Evolutionary conservation across 2,888 invertebrate species (phyloP).

Genomic region (Campaea margaritaria): DNA sequence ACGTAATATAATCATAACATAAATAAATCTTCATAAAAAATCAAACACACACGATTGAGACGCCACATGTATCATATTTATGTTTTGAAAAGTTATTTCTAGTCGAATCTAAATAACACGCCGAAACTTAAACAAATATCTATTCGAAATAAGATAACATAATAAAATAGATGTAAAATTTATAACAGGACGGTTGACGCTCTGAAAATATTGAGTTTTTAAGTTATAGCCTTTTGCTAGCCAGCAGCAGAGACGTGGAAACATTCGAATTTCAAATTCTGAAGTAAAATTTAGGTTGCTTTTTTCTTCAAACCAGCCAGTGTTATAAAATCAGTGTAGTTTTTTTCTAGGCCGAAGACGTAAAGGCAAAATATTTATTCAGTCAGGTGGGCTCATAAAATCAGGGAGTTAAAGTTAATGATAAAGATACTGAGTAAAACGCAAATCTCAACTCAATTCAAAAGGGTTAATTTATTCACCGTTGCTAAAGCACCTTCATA

Average conservation of each 20-base stretch:
- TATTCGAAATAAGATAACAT: constrained; percentile 70
- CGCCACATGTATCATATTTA: constrained; percentile 80
- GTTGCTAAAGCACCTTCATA: constrained; percentile 31
- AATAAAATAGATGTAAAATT: constrained; percentile 58
- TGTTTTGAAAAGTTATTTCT: constrained; percentile 78
- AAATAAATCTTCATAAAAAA: constrained; percentile 66
- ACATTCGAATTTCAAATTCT: constrained; percentile 16
- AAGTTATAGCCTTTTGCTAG: constrained; percentile 40
- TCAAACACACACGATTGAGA: constrained; percentile 67
- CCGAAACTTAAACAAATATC: constrained; percentile 72
- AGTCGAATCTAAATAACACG: constrained; percentile 66
- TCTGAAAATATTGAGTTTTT: constrained; percentile 51
- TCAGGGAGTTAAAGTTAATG: not conserved
- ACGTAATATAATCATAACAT: constrained; percentile 55
- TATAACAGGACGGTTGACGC: constrained; percentile 46
- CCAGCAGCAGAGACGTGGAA: constrained; percentile 15
- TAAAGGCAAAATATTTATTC: too few species aligned
- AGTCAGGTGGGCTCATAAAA: not conserved
- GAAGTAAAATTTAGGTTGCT: not conserved
- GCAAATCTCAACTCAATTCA: constrained; percentile 11
- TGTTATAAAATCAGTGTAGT: too few species aligned
- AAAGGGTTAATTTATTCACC: constrained; percentile 26
- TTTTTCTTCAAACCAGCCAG: not conserved
- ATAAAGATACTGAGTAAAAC: not conserved
- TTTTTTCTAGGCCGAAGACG: too few species aligned